Evolutionary conservation across 2,888 invertebrate genomes (phyloP), one percentile per base, ranked within the genome.

Genomic region (Hydropsyche betteni): DNA sequence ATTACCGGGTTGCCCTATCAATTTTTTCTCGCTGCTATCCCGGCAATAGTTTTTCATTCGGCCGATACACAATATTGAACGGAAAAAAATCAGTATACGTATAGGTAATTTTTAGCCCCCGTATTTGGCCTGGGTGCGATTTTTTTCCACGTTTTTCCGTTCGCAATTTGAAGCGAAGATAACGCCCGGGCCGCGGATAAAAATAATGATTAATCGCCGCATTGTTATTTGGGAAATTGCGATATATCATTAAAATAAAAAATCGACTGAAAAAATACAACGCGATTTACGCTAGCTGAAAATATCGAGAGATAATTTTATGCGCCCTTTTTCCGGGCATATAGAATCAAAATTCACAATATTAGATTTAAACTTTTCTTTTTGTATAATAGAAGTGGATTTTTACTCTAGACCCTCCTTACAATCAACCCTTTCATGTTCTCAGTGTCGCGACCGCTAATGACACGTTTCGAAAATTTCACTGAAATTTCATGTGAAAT

Each of bases 41-140:
- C 34, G 61, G 64, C 75, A 74, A 77, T 77, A 77, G 75, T 75
- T 77, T 77, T 77, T 75, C 73, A 52, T 75, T 68, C 75, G 64
- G 3, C 38, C 75, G 68, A 75, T 73, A 75, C 10, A 44, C 76
- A 76, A 74, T 76, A 76, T 76, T 76, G 69, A 44, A 16, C 51
- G 50, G 16, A 58, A 76, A 69, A 51, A 76, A 58, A 58, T 34
- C 10, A 34, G 24, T 33, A 61, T 10, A 10, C 61, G 61, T n/a
- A 33, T 55, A 55, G 55, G 52, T 52, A 53, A 64, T 70, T 53
- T 70, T 70, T 53, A 24, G 10, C 53, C 52, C 34, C 53, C 14
- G 69, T 55, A 55, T 55, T 64, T 64, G 34, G 53, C 68, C 75
- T 44, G 44, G 44, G 44, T 4, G 44, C 44, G 44, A 44, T 44